A percentile compares a stretch with the other conserved stretches of the same genome.
Evolutionary conservation across 2,888 invertebrate genomes (phyloP).

Genomic region (Digitonthophagus gazella): DNA sequence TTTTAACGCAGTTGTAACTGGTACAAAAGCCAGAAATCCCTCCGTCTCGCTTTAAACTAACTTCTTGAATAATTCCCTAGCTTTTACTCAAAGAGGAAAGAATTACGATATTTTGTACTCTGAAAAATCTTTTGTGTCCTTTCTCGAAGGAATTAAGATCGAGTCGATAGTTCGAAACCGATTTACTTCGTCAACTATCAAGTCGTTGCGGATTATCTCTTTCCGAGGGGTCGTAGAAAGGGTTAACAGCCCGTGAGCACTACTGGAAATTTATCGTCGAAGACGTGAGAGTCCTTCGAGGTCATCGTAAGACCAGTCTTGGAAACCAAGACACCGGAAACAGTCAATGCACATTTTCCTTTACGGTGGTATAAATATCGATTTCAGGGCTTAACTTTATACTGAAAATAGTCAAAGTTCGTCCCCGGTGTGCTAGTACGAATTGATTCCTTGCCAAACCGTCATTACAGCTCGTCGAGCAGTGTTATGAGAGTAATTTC

Average conservation of each 20-base stretch:
- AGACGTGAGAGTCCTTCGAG: neutral
- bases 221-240: neutral
- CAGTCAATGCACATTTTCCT: neutral
- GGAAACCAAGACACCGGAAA: neutral
- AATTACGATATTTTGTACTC: conserved; percentile 18
- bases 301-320: neutral
- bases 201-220: conserved; percentile 8
- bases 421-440: neutral
- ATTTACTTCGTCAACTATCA: conserved; percentile 20
- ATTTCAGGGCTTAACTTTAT: neutral
- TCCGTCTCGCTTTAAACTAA: neutral
- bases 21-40: neutral
- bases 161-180: conserved; percentile 15
- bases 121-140: neutral
- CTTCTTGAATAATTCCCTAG: neutral
- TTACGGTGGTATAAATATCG: neutral
- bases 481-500: neutral
- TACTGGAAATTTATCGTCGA: neutral
- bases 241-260: neutral
- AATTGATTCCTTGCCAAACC: neutral
- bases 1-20: neutral
- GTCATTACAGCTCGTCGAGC: neutral
- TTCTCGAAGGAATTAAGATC: conserved; percentile 19
- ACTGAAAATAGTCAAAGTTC: neutral
- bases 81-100: neutral